Base-by-base conservation (phyloP, 2,113 vertebrate genomes). In the Nicator chloris region DNA sequence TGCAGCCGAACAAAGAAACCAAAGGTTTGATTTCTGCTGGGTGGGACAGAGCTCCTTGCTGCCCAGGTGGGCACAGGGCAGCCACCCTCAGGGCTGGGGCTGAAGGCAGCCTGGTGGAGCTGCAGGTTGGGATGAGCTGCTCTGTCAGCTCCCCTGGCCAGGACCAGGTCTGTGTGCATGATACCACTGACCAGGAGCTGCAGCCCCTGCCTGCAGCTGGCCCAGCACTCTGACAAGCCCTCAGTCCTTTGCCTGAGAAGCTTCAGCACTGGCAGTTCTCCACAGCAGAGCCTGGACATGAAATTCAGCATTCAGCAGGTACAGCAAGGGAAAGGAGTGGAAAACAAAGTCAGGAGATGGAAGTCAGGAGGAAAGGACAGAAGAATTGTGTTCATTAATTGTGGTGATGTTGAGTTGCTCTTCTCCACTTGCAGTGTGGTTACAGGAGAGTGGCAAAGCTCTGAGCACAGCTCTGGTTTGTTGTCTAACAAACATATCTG, bases 81-180 rank as follows among this genome's bases (percentile, higher is more conserved):
- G 70, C 19, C 66, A 5, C 31, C 9, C 51, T 13, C 50, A 10
- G 42, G 27, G 31, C 47, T 60, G 82, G 47, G 19, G 3, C 31
- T 10, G 47, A 15, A 0, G 2, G 68, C 70, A 64, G 49, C 56
- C 60, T 11, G 65, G 35, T 9, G 66, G 4, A 35, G 33, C 0
- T 12, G 13, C 12, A 11, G 77, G 69, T 0, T 13, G 64, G 75
- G 44, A 15, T 33, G 78, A 44, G 64, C n/a, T 72, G 42, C 75
- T 77, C 9, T 35, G 19, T 2, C 54, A 44, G 50, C 57, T 81
- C 9, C 63, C 49, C 15, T 27, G 53, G 76, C 37, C 49, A 11
- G 39, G 45, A 15, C 35, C 33, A 0, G 0, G 40, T 2, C 26
- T 44, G 65, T 12, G 8, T 6, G 31, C 4, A 12, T 9, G 39